Base-by-base conservation (phyloP, 2,888 invertebrate species). In the Prenolepis imparis region DNA sequence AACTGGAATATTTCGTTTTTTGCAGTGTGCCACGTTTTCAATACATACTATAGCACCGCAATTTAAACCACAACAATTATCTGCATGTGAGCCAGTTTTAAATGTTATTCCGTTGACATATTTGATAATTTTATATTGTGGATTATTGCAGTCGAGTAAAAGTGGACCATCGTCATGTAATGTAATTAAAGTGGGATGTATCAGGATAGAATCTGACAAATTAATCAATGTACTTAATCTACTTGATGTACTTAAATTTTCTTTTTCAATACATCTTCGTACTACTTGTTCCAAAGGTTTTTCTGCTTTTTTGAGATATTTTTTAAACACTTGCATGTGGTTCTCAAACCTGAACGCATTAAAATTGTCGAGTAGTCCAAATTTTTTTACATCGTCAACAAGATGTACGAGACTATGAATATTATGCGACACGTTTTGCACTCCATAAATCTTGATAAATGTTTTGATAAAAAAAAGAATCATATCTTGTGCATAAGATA, bases 21-120 rank as follows among this genome's bases (percentile, higher is more conserved):
- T 12, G 9, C 64, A 66, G 6, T 66, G 11, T 18, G 66, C 64
- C 8, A 66, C 18, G 66, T 77, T 77, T 77, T 64, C 3, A 5
- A 77, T 28, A 28, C n/a, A 44, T 4, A 77, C 39, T 55, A 77
- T 77, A 5, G 48, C 11, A 32, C 55, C 77, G 66, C 21, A 28
- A 24, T 1, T 52, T 52, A 75, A 75, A 3, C 52, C 64, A 66
- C 77, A 77, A 55, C 77, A 77, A 5, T 6, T 74, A 61, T 74
- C 32, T 15, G 44, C 15, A 4, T n/a, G 12, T 41, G 44, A 44
- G 0, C 28, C 74, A 63, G 18, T 18, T 74, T 61, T 48, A 8
- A 74, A 74, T 41, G 44, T 74, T 1, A 74, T 18, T 48, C 48
- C 48, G 6, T 6, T 18, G 18, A 36, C 36, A 36, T 48, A 18